Conservation (phyloP, 2,888 invertebrate genomes). For the Drosophila paucipuncta region DNA sequence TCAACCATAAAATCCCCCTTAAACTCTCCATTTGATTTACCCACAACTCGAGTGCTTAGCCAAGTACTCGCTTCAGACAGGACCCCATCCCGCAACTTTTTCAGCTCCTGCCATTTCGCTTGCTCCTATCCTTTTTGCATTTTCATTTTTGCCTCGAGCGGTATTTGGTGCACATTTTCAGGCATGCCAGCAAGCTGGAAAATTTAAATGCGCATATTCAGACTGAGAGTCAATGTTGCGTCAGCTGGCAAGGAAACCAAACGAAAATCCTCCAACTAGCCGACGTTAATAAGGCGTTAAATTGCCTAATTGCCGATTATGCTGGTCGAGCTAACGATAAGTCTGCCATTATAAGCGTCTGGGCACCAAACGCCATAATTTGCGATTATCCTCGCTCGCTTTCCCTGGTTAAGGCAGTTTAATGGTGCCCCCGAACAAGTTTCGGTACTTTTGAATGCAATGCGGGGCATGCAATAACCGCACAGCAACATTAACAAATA, state of each 20-base stretch:
- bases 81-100: neutral
- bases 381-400: neutral
- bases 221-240: neutral
- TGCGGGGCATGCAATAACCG: slow-evolving; percentile 58
- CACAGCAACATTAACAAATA: slow-evolving; percentile 13
- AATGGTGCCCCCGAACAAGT: slow-evolving; percentile 30
- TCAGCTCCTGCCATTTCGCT: neutral
- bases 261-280: slow-evolving; percentile 32
- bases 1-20: slow-evolving; percentile 34
- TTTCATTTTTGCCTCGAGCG: neutral
- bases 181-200: slow-evolving; percentile 1
- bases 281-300: slow-evolving; percentile 76
- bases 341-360: neutral
- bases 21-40: slow-evolving; percentile 25
- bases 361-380: slow-evolving; percentile 30
- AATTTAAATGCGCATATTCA: slow-evolving; percentile 4
- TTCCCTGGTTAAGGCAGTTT: slow-evolving; percentile 15
- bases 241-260: slow-evolving; percentile 7
- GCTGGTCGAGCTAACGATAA: slow-evolving; percentile 28
- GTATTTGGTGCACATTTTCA: slow-evolving; percentile 16
- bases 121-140: neutral
- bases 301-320: slow-evolving; percentile 72
- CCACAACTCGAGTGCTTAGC: slow-evolving; percentile 12
- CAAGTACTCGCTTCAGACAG: slow-evolving; percentile 6
- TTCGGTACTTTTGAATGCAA: slow-evolving; percentile 41